These are phyloP conservation scores for Aleiodes alternator DNA, from an alignment of 2,888 invertebrate species.

Conservation along the genomic window DNA sequence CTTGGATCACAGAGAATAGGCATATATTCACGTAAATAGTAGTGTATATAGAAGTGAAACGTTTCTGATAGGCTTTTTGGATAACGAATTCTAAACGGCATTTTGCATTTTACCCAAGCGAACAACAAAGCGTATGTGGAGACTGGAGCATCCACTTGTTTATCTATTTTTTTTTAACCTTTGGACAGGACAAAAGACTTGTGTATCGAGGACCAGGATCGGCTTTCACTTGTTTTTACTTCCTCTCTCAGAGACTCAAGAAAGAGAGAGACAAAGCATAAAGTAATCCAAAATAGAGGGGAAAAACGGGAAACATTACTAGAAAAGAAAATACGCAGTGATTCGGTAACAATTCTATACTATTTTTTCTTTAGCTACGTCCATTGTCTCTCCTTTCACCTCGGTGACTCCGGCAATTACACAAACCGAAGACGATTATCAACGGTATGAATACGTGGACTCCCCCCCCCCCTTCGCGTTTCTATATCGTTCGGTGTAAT, in stretches of 20 bases:
- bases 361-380: background rate
- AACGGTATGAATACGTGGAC: slow-evolving; percentile 17
- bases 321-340: slow-evolving; percentile 17
- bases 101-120: slow-evolving; percentile 13
- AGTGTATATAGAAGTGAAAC: slow-evolving; percentile 16
- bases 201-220: slow-evolving; percentile 19
- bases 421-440: slow-evolving; percentile 13
- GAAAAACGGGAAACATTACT: too few species aligned
- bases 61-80: background rate
- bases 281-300: too few species aligned
- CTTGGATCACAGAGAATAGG: slow-evolving; percentile 2
- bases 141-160: slow-evolving; percentile 27
- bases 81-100: slow-evolving; percentile 21
- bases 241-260: background rate
- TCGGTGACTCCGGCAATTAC: slow-evolving; percentile 31
- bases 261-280: too few species aligned
- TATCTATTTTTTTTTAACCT: background rate
- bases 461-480: background rate
- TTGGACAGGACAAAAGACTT: slow-evolving; percentile 46
- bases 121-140: slow-evolving; percentile 46
- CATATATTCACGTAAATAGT: slow-evolving; percentile 10
- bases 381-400: slow-evolving; percentile 42
- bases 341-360: slow-evolving; percentile 22
- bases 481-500: slow-evolving; percentile 37
- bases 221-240: slow-evolving; percentile 44